Evolutionary conservation across 1,140 invertebrate genomes (phyloP).

Genomic region (Ladona fulva): DNA sequence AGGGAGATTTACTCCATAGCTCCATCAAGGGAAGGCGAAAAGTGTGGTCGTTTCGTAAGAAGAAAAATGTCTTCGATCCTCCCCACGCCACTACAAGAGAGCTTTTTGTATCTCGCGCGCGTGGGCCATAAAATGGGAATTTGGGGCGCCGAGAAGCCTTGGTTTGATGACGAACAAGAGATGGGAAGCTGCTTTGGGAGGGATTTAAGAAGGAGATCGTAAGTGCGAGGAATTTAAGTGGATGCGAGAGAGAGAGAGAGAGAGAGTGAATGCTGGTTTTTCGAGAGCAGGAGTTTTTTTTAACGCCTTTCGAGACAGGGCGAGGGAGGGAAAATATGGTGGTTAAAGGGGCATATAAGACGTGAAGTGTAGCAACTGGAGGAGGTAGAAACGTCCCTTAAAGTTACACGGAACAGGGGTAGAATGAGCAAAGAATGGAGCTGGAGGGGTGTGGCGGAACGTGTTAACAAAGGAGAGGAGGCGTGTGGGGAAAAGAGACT

Average conservation of each 20-base stretch:
- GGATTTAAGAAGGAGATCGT: not conserved
- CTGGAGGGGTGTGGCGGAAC: not conserved
- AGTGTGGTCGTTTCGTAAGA: too few relatives aligned
- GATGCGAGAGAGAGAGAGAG: not conserved
- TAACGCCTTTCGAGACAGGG: too few relatives aligned
- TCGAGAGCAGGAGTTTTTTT: not conserved
- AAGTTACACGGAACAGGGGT: not conserved
- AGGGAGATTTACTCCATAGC: too few relatives aligned
- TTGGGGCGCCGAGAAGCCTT: too few relatives aligned
- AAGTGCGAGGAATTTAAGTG: not conserved
- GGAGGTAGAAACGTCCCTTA: not conserved
- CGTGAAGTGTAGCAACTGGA: not conserved
- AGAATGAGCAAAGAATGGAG: not conserved
- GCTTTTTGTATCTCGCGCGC: too few relatives aligned
- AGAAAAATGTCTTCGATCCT: too few relatives aligned
- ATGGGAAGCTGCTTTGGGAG: not conserved
- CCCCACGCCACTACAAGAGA: too few relatives aligned
- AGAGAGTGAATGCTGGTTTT: not conserved
- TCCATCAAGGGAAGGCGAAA: too few relatives aligned
- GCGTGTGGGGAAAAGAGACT: not conserved
- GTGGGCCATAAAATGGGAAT: too few relatives aligned
- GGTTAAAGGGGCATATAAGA: not conserved
- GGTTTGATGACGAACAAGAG: not conserved
- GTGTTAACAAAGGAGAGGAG: not conserved
- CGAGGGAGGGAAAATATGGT: not conserved